A percentile compares a stretch with the other conserved stretches of the same genome.
Conservation (phyloP, 2,888 invertebrate genomes). For the Drosophila sordidula region DNA sequence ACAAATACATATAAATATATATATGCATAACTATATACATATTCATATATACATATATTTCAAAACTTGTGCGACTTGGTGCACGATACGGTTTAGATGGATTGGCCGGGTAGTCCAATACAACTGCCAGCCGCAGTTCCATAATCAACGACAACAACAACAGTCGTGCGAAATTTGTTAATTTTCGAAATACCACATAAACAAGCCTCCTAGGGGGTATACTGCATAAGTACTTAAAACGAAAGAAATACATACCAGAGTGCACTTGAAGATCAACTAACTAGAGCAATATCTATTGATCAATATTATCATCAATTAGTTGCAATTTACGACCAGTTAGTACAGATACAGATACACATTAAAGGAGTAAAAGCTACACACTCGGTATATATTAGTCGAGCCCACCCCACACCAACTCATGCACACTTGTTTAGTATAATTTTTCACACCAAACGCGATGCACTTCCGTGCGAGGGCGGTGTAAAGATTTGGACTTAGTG, state of each 20-base stretch:
- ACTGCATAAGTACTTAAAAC: not conserved
- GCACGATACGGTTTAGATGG: slow-evolving; percentile 16
- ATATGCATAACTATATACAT: not conserved
- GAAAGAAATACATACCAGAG: not conserved
- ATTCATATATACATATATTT: slow-evolving; percentile 1
- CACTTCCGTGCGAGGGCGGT: slow-evolving; percentile 10
- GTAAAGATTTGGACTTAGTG: slow-evolving; percentile 19
- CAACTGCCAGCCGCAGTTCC: slow-evolving; percentile 15
- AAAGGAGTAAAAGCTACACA: no score
- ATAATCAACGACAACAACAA: slow-evolving; percentile 38
- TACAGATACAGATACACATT: no score
- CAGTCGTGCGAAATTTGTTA: slow-evolving; percentile 63
- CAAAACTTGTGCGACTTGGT: slow-evolving; percentile 1
- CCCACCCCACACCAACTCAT: not conserved
- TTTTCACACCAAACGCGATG: slow-evolving; percentile 61
- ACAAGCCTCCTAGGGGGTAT: not conserved
- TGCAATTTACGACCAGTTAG: no score
- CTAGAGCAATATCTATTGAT: no score
- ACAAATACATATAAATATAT: slow-evolving; percentile 3
- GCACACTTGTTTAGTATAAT: slow-evolving; percentile 23
- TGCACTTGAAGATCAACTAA: not conserved
- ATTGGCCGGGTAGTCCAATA: slow-evolving; percentile 28
- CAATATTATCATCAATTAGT: no score
- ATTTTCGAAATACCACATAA: slow-evolving; percentile 32
- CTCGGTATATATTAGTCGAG: slow-evolving; percentile 20